phyloP scores from a whole-genome alignment of 92 coral and sea anemone genomes.

The Micromussa lordhowensis region DNA sequence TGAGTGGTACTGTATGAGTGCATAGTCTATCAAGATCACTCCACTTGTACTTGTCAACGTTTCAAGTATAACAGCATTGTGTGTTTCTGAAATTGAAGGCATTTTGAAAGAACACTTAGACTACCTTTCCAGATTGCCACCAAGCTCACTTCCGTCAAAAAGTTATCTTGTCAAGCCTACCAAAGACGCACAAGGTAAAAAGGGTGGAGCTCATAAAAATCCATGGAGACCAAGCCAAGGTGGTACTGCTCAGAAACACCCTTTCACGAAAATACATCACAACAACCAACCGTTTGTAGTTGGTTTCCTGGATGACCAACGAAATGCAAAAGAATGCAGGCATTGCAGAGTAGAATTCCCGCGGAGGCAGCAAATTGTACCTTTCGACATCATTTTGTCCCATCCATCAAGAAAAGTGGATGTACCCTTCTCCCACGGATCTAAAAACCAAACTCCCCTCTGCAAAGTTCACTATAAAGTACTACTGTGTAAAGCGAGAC shows the following conservation, averaged over 20 bases:
- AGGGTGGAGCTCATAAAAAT: conserved; percentile 49
- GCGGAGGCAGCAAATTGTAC: conserved; percentile 7
- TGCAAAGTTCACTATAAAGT: too few relatives aligned
- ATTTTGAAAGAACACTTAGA: conserved; percentile 54
- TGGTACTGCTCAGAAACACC: conserved; percentile 9
- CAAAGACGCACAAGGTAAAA: conserved; percentile 41
- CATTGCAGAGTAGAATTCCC: conserved; percentile 56
- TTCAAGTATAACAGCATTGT: conserved; percentile 43
- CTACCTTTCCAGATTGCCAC: conserved; percentile 30
- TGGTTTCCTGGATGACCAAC: conserved; percentile 44
- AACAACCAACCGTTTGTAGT: conserved; percentile 58
- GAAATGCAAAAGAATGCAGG: conserved; percentile 45
- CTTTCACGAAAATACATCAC: conserved; percentile 55
- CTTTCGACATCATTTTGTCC: conserved; percentile 45
- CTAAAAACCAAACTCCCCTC: too few relatives aligned
- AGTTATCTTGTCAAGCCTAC: conserved; percentile 48
- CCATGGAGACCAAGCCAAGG: conserved; percentile 53
- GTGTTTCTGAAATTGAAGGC: conserved; percentile 34
- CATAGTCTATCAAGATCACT: conserved; percentile 32
- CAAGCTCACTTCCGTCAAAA: conserved; percentile 30
- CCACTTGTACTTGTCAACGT: conserved; percentile 51
- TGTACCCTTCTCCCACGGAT: too few relatives aligned
- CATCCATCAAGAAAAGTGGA: conserved; percentile 54
- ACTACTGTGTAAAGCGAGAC: too few relatives aligned
- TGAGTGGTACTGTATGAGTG: conserved; percentile 53